phyloP scores from a whole-genome alignment of 2,113 vertebrate genomes.

The Typhlomys cinereus region DNA sequence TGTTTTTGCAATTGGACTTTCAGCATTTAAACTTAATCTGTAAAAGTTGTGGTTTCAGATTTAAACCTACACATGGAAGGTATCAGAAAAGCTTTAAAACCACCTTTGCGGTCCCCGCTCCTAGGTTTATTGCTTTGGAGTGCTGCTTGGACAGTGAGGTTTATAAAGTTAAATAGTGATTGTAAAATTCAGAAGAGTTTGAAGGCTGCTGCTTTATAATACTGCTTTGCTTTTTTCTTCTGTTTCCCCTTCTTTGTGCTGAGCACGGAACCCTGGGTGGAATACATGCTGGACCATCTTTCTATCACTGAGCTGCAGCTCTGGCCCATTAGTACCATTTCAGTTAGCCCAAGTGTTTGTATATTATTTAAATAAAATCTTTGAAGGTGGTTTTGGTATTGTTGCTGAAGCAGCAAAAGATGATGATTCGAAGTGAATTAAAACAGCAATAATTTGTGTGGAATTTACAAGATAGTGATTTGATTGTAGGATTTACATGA shows the following conservation, averaged over 20 bases:
- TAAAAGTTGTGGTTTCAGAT: not conserved
- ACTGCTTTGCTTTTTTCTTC: not conserved
- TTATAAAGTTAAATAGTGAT: not conserved
- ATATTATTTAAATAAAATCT: conserved; percentile 35
- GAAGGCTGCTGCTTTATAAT: not conserved
- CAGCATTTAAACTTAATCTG: not conserved
- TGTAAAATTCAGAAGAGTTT: not conserved
- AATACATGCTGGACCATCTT: not conserved
- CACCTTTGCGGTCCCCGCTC: too few species aligned
- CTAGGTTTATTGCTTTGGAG: not conserved
- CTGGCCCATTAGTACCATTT: not conserved
- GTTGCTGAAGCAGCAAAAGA: not conserved
- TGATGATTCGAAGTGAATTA: not conserved
- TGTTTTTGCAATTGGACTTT: too few species aligned
- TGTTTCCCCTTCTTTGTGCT: not conserved
- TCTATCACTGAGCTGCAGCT: not conserved
- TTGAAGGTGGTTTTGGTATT: not conserved
- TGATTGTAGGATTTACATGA: too few species aligned
- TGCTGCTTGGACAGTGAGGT: not conserved
- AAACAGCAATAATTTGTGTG: not conserved
- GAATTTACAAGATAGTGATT: not conserved
- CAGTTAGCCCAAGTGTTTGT: not conserved
- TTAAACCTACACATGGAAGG: too few species aligned
- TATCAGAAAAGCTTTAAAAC: not conserved
- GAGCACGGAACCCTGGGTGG: not conserved